A percentile compares a stretch with the other conserved stretches of the same genome.
Conservation (phyloP, 2,888 invertebrate genomes). For the Philereme vetulata region DNA sequence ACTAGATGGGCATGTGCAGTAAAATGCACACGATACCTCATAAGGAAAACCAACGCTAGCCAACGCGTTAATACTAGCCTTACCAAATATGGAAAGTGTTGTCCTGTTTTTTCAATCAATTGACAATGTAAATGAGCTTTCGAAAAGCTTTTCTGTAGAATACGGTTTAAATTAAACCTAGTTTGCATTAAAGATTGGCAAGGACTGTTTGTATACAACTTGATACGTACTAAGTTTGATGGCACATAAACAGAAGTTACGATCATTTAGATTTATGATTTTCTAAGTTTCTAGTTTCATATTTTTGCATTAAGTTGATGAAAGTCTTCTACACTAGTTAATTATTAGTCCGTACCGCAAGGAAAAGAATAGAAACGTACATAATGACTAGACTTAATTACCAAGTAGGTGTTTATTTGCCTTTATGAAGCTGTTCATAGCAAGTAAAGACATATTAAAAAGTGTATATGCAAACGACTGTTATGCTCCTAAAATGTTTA, state of each 20-base stretch:
- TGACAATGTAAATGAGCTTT: conserved; percentile 17
- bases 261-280: no score
- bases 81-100: conserved; percentile 5
- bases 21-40: conserved; percentile 22
- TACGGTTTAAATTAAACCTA: background rate
- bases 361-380: no score
- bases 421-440: conserved; percentile 20
- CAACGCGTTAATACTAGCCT: conserved; percentile 11
- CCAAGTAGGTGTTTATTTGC: no score
- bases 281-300: no score
- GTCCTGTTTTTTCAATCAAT: conserved; percentile 13
- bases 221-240: background rate
- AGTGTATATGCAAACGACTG: conserved; percentile 28
- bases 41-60: conserved; percentile 15
- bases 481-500: conserved; percentile 19
- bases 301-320: no score
- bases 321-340: no score
- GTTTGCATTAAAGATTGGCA: conserved; percentile 3
- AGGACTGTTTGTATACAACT: background rate
- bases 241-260: no score
- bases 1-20: conserved; percentile 19
- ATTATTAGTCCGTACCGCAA: no score
- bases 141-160: conserved; percentile 14
- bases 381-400: no score
- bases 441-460: conserved; percentile 23